A percentile compares a stretch with the other conserved stretches of the same genome.
These are phyloP conservation scores for Micrasema minimum DNA, from an alignment of 1,140 invertebrate species.

Conservation along the genomic window DNA sequence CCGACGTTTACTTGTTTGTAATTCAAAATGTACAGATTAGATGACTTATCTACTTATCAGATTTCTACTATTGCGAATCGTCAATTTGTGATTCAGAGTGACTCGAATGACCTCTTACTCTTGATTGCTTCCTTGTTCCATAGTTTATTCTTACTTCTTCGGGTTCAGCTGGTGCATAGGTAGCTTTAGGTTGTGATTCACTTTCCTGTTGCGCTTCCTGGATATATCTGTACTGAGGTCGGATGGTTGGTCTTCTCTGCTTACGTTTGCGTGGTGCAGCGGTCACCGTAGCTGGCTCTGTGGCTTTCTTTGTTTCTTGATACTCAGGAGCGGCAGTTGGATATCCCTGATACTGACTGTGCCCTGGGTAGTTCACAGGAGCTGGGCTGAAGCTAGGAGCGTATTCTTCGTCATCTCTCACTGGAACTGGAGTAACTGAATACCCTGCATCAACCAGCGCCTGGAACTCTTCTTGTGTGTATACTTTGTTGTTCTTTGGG, in stretches of 20 bases:
- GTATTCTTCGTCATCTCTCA: slow-evolving; percentile 55
- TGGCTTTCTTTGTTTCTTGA: slow-evolving; percentile 45
- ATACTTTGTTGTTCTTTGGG: slow-evolving; percentile 64
- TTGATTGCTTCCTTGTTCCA: slow-evolving; percentile 46
- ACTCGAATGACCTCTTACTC: slow-evolving; percentile 15
- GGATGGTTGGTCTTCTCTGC: slow-evolving; percentile 45
- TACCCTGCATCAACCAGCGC: slow-evolving; percentile 65
- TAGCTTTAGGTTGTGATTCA: slow-evolving; percentile 44
- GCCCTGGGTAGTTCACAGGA: slow-evolving; percentile 51
- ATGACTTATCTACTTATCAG: too few species aligned
- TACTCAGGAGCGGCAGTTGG: slow-evolving; percentile 27
- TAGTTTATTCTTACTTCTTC: slow-evolving; percentile 44
- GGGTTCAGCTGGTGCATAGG: slow-evolving; percentile 32
- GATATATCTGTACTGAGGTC: slow-evolving; percentile 35
- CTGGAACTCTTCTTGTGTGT: slow-evolving; percentile 65
- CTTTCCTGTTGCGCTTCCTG: slow-evolving; percentile 39
- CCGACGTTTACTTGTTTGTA: too few species aligned
- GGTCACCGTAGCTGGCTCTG: slow-evolving; percentile 30
- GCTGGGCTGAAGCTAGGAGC: slow-evolving; percentile 43
- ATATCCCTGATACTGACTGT: slow-evolving; percentile 37
- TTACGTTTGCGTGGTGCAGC: slow-evolving; percentile 46
- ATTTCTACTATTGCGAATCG: too few species aligned
- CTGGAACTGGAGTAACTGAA: slow-evolving; percentile 65
- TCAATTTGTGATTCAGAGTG: too few species aligned
- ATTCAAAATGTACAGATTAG: too few species aligned